phyloP scores from a whole-genome alignment of 2,888 invertebrate genomes.

The Eudasyphora cyanicolor region DNA sequence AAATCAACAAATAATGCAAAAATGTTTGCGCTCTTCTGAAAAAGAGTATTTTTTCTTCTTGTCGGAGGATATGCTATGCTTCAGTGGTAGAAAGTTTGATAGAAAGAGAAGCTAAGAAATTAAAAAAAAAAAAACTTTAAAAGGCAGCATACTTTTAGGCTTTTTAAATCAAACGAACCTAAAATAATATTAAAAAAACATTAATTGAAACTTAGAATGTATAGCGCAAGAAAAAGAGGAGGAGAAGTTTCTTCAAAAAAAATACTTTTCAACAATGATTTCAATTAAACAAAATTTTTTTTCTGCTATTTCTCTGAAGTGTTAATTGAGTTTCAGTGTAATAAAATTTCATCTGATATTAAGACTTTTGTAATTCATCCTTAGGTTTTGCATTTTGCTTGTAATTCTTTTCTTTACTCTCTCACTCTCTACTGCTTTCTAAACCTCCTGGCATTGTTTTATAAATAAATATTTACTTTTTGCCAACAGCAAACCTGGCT shows the following conservation, averaged over 20 bases:
- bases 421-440: not conserved
- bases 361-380: slow-evolving; percentile 32
- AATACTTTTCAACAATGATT: not conserved
- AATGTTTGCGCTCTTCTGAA: not conserved
- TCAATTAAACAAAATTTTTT: slow-evolving; percentile 10
- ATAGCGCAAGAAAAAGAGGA: not conserved
- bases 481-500: too few species aligned
- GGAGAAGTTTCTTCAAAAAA: not conserved
- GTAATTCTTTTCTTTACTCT: not conserved
- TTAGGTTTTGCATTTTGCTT: not conserved
- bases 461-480: slow-evolving; percentile 25
- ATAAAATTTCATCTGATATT: slow-evolving; percentile 27
- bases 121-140: not conserved
- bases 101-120: not conserved
- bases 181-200: not conserved
- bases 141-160: slow-evolving; percentile 3
- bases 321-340: slow-evolving; percentile 32
- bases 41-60: too few species aligned
- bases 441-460: slow-evolving; percentile 4
- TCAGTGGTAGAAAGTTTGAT: not conserved
- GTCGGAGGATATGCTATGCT: not conserved
- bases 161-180: not conserved
- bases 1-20: not conserved
- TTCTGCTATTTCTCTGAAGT: not conserved
- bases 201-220: not conserved